Base-by-base conservation (phyloP, 2,888 invertebrate genomes). In the Aporophyla lueneburgensis region DNA sequence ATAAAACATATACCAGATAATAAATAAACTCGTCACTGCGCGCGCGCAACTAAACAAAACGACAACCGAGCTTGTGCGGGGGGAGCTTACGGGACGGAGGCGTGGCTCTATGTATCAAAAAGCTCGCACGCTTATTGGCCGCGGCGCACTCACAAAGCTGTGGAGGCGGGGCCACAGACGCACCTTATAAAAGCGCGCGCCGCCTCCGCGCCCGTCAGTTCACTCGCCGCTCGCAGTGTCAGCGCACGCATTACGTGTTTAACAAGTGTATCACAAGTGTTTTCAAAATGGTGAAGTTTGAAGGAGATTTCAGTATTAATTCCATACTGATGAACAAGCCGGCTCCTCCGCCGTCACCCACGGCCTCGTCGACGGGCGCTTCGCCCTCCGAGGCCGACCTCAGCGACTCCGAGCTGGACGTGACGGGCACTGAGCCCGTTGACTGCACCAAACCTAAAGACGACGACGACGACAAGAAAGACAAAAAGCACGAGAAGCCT, bases 401-500 rank as follows among this genome's bases (percentile, higher is more conserved):
- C 68, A 97, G 97, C 78, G 98, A 98, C 90, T 97, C 97, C 24
- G 98, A 98, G 91, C 94, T 98, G 72, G 98, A 98, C 92, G 98
- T 98, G 27, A 98, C 98, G 40, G 98, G 98, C 78, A 98, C 98
- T 19, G 98, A 98, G 43, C 98, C 98, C 40, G 96, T 98, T 79
- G 98, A 98, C 93, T 98, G 98, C 93, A 97, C 97, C 68, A 97
- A 97, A 78, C 97, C 95, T 12, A 95, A 94, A 67, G 93, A 93
- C 65, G 91, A 89, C 61, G 91, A 89, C 61, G 93, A 94, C 72
- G 91, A 93, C 58, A 95, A 95, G 77, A 94, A 95, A 67, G 94
- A 95, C 81, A 98, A 98, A 86, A 98, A 98, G 89, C 98, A 98
- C 92, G 99, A 99, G 91, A 99, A 99, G 91, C 99, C 99, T 0